Evolutionary conservation across 2,888 invertebrate genomes (phyloP), one percentile per base, ranked within the genome.

Genomic region (Chalcosyrphus nemorum): DNA sequence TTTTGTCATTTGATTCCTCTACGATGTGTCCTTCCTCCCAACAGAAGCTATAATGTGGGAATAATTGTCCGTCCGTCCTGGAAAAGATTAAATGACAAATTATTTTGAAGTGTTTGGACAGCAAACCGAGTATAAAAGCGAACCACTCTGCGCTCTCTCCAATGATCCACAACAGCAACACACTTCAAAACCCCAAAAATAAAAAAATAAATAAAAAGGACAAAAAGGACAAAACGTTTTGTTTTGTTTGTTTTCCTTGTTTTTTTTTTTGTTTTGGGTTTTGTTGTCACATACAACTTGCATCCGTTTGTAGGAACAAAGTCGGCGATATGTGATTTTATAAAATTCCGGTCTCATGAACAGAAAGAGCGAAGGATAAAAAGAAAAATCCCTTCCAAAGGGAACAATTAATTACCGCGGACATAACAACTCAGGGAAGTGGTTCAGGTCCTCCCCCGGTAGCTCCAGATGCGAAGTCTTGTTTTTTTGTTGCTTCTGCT

Each of bases 31-130:
- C n/a, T n/a, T n/a, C n/a, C n/a, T n/a, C n/a, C n/a, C n/a, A n/a
- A n/a, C n/a, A 59, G 17, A 27, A 15, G 27, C 27, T 32, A 7
- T 29, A 9, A 41, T 65, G 32, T 77, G 77, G 71, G 71, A 70
- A 70, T n/a, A 57, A 52, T 45, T 65, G 50, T 65, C 72, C 61
- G 4, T 5, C 17, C 54, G 21, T 32, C 47, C n/a, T 32, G 19
- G 19, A 87, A 88, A 87, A 88, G 87, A 87, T 88, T 87, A 87
- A 87, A 88, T 90, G 90, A 90, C 89, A 90, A 89, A 90, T 88
- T 90, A 88, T 90, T 90, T 89, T 90, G 90, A 90, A 89, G 89
- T 90, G 90, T 90, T 90, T 90, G 88, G 90, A 90, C 90, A 90
- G 89, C 87, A 75, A n/a, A 52, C 27, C 54, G 71, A 47, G 50